Conservation (phyloP, 2,888 invertebrate genomes). For the Cremastinae sp. region DNA sequence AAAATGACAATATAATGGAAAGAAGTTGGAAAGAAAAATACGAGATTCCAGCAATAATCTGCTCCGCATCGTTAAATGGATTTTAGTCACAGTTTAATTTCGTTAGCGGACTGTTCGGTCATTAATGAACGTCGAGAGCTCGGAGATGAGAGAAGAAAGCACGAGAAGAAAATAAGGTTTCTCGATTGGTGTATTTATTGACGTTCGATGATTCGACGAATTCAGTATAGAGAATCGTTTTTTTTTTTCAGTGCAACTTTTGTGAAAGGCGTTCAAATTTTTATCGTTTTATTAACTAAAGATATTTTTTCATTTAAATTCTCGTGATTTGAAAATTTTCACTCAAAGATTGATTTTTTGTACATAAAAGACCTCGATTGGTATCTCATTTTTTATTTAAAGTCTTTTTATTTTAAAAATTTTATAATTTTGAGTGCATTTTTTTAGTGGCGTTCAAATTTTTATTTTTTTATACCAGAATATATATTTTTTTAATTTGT, state of each 20-base stretch:
- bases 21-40: conserved; percentile 29
- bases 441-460: too few species aligned
- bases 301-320: too few species aligned
- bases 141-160: neutral
- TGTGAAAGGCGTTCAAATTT: conserved; percentile 3
- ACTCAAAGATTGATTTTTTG: too few species aligned
- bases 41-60: conserved; percentile 27
- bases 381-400: too few species aligned
- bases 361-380: too few species aligned
- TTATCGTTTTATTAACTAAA: too few species aligned
- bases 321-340: too few species aligned
- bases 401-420: conserved; percentile 34
- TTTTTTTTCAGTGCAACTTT: conserved; percentile 20
- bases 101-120: conserved; percentile 76
- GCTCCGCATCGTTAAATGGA: conserved; percentile 70
- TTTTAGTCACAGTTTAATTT: conserved; percentile 80
- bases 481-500: too few species aligned
- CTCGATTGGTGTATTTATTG: conserved; percentile 79
- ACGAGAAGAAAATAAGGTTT: conserved; percentile 66
- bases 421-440: too few species aligned
- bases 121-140: conserved; percentile 59
- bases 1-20: neutral
- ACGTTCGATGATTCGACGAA: conserved; percentile 77
- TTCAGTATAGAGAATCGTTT: conserved; percentile 56
- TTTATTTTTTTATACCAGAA: too few species aligned